Percentiles rank a stretch among this genome's conserved stretches.
These are phyloP conservation scores for Pherbina coryleti DNA, from an alignment of 2,888 invertebrate species.

Conservation along the genomic window DNA sequence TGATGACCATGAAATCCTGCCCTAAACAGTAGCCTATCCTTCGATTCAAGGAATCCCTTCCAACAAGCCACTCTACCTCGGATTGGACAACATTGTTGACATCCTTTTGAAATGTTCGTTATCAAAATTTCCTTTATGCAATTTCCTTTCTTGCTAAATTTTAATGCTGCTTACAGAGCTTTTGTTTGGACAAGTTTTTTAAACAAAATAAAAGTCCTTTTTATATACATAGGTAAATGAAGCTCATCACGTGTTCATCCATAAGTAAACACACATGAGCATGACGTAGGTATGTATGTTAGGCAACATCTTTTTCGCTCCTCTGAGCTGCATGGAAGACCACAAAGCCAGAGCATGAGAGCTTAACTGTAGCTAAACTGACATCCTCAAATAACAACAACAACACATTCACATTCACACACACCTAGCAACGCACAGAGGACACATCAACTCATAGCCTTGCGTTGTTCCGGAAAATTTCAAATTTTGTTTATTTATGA, in stretches of 20 bases:
- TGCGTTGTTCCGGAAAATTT: constrained; percentile 34
- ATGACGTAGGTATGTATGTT: constrained; percentile 15
- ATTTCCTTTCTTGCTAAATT: neutral
- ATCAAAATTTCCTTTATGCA: constrained; percentile 13
- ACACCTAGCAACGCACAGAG: neutral
- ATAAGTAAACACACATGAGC: constrained; percentile 29
- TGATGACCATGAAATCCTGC: constrained; percentile 6
- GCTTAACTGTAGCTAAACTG: constrained; percentile 11
- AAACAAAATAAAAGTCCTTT: neutral
- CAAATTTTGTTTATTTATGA: constrained; percentile 38
- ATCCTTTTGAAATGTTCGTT: constrained; percentile 1
- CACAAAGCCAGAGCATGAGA: neutral
- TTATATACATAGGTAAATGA: constrained; percentile 26
- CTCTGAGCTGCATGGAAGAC: neutral
- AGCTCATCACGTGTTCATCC: constrained; percentile 35
- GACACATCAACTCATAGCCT: constrained; percentile 8
- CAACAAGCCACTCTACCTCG: too few species aligned
- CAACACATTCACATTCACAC: neutral
- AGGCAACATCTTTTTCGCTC: constrained; percentile 2
- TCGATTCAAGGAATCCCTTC: neutral
- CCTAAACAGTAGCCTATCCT: neutral
- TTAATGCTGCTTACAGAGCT: neutral
- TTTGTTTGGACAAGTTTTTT: constrained; percentile 17
- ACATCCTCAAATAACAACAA: constrained; percentile 2
- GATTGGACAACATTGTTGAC: neutral